phyloP scores from a whole-genome alignment of 2,113 vertebrate species.

The Apaloderma vittatum region DNA sequence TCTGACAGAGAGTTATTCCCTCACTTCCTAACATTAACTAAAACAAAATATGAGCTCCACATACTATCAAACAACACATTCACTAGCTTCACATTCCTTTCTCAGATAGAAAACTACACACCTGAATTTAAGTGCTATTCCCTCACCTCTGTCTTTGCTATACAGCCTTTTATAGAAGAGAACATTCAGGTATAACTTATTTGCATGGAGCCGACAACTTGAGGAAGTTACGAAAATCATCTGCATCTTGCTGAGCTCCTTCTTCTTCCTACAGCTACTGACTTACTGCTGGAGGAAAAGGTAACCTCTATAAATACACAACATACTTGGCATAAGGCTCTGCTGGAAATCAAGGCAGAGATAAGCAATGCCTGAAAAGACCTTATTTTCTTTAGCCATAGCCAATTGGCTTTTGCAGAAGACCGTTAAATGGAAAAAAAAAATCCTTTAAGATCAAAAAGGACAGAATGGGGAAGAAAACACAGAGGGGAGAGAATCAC shows the following conservation, averaged over 20 bases:
- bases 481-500: not conserved
- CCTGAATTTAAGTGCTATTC: not conserved
- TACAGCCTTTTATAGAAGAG: not conserved
- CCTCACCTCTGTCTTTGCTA: not conserved
- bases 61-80: not conserved
- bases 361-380: not conserved
- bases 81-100: not conserved
- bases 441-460: not conserved
- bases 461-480: not conserved
- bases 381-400: not conserved
- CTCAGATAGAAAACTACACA: not conserved
- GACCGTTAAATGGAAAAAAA: not conserved
- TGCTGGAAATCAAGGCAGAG: not conserved
- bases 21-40: not conserved
- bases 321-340: not conserved
- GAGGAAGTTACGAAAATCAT: not conserved
- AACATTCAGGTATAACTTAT: not conserved
- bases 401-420: not conserved
- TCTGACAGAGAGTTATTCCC: not conserved
- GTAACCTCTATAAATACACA: not conserved
- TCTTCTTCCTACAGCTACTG: not conserved
- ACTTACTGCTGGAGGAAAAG: not conserved
- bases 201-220: not conserved
- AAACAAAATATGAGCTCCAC: not conserved
- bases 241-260: not conserved